These are phyloP conservation scores for Zygogramma bicolorata DNA, from an alignment of 2,888 invertebrate genomes.

Conservation along the genomic window DNA sequence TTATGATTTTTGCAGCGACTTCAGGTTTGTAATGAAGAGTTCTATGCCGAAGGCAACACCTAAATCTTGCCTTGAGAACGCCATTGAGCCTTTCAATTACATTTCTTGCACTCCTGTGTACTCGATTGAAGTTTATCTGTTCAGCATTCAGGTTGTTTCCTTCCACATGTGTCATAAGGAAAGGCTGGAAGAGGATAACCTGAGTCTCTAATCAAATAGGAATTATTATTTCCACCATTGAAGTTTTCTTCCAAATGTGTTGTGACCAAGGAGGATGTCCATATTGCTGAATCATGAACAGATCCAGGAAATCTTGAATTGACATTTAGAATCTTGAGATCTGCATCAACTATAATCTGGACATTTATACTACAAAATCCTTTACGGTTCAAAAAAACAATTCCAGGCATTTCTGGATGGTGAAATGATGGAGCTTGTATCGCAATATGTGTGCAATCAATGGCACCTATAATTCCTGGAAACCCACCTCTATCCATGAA, in stretches of 20 bases:
- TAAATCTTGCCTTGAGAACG: neutral
- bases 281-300: too few species aligned
- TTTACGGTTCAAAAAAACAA: too few species aligned
- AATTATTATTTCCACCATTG: neutral
- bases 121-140: slow-evolving; percentile 8
- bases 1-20: neutral
- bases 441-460: too few species aligned
- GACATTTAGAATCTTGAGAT: too few species aligned
- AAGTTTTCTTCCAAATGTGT: neutral
- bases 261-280: too few species aligned
- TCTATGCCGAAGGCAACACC: neutral
- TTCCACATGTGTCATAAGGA: neutral
- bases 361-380: too few species aligned
- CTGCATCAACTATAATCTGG: too few species aligned
- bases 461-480: too few species aligned
- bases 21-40: neutral
- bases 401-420: too few species aligned
- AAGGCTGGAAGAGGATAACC: slow-evolving; percentile 7
- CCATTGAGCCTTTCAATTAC: neutral
- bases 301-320: too few species aligned
- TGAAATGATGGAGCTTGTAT: too few species aligned
- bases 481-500: too few species aligned
- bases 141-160: neutral
- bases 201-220: slow-evolving; percentile 6
- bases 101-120: slow-evolving; percentile 1